phyloP scores from a whole-genome alignment of 2,113 vertebrate species.

The Sceloporus undulatus region DNA sequence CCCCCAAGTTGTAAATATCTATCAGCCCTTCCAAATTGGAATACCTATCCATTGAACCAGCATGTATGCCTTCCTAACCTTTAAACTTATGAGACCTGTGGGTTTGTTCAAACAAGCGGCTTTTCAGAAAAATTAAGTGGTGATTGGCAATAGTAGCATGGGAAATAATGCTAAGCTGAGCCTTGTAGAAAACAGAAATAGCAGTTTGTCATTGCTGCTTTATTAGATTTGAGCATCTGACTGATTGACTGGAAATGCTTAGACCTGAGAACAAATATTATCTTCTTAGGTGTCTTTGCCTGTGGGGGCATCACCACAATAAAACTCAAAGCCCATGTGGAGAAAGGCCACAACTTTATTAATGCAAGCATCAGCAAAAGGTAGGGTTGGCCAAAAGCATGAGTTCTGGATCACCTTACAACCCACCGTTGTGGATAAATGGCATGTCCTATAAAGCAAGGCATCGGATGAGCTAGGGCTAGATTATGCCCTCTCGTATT shows the following conservation, averaged over 20 bases:
- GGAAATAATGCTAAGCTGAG: slow-evolving; percentile 39
- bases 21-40: slow-evolving; percentile 34
- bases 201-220: slow-evolving; percentile 35
- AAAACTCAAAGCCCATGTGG: too few species aligned
- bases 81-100: slow-evolving; percentile 54
- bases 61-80: slow-evolving; percentile 18
- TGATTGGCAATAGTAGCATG: slow-evolving; percentile 17
- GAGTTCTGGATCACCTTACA: too few species aligned
- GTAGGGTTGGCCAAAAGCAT: too few species aligned
- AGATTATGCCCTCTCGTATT: too few species aligned
- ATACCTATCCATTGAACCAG: slow-evolving; percentile 17
- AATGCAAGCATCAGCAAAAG: too few species aligned
- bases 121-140: slow-evolving; percentile 56
- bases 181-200: slow-evolving; percentile 53
- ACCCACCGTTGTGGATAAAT: too few species aligned
- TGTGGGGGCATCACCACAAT: neutral
- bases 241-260: slow-evolving; percentile 52
- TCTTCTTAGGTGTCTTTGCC: slow-evolving; percentile 59
- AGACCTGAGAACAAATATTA: slow-evolving; percentile 51
- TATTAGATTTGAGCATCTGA: slow-evolving; percentile 48
- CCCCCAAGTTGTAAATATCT: neutral
- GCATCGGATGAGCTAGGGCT: too few species aligned
- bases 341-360: too few species aligned
- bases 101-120: slow-evolving; percentile 52
- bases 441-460: too few species aligned